Evolutionary conservation across 2,888 invertebrate species (phyloP).

Genomic region (Coelinius sp.): DNA sequence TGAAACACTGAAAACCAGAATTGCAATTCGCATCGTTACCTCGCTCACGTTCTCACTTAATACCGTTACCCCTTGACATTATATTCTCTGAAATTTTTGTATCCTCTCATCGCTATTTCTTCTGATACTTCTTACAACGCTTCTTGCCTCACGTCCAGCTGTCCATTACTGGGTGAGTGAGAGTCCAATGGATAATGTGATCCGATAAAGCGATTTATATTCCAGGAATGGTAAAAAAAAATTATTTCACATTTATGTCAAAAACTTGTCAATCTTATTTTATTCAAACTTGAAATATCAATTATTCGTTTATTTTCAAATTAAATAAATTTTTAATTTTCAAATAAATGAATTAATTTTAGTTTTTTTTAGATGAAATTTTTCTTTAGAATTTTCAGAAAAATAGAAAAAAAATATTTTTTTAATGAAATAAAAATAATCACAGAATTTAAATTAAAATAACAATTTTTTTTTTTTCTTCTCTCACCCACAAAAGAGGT

Average conservation of each 20-base stretch:
- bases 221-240: neutral
- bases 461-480: neutral
- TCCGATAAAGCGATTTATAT: slow-evolving; percentile 32
- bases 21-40: slow-evolving; percentile 47
- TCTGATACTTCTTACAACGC: slow-evolving; percentile 41
- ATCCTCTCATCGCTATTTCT: slow-evolving; percentile 49
- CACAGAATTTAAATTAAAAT: slow-evolving; percentile 2
- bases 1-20: neutral
- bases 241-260: slow-evolving; percentile 3
- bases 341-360: too few species aligned
- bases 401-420: neutral
- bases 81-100: slow-evolving; percentile 45
- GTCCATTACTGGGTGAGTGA: slow-evolving; percentile 54
- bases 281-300: slow-evolving; percentile 15
- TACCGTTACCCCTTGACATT: slow-evolving; percentile 55
- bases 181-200: slow-evolving; percentile 33
- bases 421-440: neutral
- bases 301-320: neutral
- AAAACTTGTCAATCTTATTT: slow-evolving; percentile 1
- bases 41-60: slow-evolving; percentile 55
- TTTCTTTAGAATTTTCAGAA: neutral
- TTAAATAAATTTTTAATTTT: too few species aligned
- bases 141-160: slow-evolving; percentile 44
- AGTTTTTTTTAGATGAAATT: too few species aligned
- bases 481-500: too few species aligned